phyloP scores from a whole-genome alignment of 1,140 invertebrate genomes.

The Lamellibrachia luymesi region DNA sequence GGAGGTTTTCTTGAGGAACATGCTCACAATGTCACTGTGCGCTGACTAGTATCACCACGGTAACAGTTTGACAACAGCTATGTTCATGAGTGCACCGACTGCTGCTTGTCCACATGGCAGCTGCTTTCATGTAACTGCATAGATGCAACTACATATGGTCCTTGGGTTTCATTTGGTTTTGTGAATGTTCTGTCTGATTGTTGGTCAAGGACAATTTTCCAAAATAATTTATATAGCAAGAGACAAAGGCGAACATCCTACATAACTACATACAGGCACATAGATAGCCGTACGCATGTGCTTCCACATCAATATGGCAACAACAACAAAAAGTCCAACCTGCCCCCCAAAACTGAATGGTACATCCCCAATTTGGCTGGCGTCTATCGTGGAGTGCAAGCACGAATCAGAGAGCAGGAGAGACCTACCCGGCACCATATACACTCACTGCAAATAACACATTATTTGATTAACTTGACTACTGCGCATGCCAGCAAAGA shows the following conservation, averaged over 20 bases:
- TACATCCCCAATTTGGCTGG: too few relatives aligned
- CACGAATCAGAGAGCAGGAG: too few relatives aligned
- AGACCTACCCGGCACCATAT: too few relatives aligned
- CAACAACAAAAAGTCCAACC: too few relatives aligned
- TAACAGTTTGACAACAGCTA: neutral
- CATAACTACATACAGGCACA: too few relatives aligned
- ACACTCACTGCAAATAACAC: too few relatives aligned
- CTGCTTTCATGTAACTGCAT: neutral
- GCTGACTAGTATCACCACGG: neutral
- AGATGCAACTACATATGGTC: neutral
- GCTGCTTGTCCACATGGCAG: neutral
- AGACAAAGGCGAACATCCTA: neutral
- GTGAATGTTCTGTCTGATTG: neutral
- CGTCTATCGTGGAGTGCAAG: too few relatives aligned
- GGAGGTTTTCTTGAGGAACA: neutral
- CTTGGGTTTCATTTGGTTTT: neutral
- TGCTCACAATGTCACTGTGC: neutral
- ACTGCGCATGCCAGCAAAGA: too few relatives aligned
- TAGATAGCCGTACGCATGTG: too few relatives aligned
- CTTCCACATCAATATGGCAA: too few relatives aligned
- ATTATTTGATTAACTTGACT: too few relatives aligned
- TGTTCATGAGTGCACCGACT: neutral
- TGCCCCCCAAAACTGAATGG: too few relatives aligned
- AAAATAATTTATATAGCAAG: neutral
- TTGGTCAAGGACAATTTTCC: neutral